Evolutionary conservation across 2,113 vertebrate genomes (phyloP).

Genomic region (Pomatorhinus ruficollis): DNA sequence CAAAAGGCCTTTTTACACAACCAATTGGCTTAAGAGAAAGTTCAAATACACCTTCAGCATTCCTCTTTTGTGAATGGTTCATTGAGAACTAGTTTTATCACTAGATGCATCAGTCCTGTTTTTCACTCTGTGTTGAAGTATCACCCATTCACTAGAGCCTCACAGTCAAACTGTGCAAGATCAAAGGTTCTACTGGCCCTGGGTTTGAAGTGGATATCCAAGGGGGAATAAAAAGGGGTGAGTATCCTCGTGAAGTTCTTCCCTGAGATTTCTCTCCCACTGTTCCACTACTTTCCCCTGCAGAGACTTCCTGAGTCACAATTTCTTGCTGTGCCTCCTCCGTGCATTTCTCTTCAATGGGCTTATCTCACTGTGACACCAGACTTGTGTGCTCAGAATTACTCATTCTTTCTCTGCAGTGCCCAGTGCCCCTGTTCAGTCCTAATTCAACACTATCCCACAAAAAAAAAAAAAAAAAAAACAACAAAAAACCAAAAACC

Average conservation of each 20-base stretch:
- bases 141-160: neutral
- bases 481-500: neutral
- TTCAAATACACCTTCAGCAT: neutral
- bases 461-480: neutral
- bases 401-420: neutral
- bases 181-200: neutral
- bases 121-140: neutral
- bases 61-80: neutral
- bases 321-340: neutral
- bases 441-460: neutral
- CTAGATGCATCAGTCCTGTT: neutral
- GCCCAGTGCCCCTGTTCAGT: neutral
- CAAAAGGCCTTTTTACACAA: neutral
- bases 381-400: neutral
- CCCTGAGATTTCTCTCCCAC: neutral
- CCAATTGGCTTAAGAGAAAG: neutral
- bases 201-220: neutral
- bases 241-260: fast-evolving
- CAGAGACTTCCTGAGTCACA: neutral
- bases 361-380: neutral
- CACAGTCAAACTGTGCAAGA: neutral
- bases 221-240: neutral
- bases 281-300: neutral
- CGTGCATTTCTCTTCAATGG: neutral
- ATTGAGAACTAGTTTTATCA: neutral